Evolutionary conservation across 2,113 vertebrate species (phyloP), one percentile per base, ranked within the genome.

Genomic region (Hippocampus abdominalis): DNA sequence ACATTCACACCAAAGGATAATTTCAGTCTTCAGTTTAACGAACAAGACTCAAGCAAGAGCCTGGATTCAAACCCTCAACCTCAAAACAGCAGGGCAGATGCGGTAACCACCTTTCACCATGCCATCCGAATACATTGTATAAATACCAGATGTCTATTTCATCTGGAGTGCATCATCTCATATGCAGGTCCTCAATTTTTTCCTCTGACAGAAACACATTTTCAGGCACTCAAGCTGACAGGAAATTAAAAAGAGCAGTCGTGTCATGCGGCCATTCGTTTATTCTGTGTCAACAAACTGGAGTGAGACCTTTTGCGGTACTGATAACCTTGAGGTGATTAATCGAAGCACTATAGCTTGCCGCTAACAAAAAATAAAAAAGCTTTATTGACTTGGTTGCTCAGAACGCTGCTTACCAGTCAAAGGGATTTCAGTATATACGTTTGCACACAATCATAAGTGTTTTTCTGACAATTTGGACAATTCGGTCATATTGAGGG

Each of bases 181-280:
- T 54, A 54, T 5, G 18, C 7, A 60, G 27, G 16, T 60, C 16
- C 6, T 32, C 6, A 2, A 27, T 7, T 60, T 60, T 57, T 32
- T 32, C 57, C 5, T 16, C 21, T 74, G 72, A 63, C 69, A 48
- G 12, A 73, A 63, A 76, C 68, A 63, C 49, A 81, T 79, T 73
- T 87, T 79, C 70, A 78, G 64, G 66, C 66, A 29, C 64, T 80
- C 64, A 67, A 77, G 78, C 86, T 79, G 81, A 86, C 89, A 92
- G 91, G 91, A 92, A 90, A 92, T 92, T 87, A 90, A 91, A 36
- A 90, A 75, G 72, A 72, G 76, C 53, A 32, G 59, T 71, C 48
- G 73, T 18, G 29, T 80, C 66, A 85, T 23, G 39, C 3, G 39
- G 64, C 64, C 51, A 63, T 59, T 77, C 51, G 69, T 71, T 80